Percentiles rank a stretch among this genome's conserved stretches.
Conservation (phyloP, 2,113 vertebrate genomes). For the Hippocampus comes region DNA sequence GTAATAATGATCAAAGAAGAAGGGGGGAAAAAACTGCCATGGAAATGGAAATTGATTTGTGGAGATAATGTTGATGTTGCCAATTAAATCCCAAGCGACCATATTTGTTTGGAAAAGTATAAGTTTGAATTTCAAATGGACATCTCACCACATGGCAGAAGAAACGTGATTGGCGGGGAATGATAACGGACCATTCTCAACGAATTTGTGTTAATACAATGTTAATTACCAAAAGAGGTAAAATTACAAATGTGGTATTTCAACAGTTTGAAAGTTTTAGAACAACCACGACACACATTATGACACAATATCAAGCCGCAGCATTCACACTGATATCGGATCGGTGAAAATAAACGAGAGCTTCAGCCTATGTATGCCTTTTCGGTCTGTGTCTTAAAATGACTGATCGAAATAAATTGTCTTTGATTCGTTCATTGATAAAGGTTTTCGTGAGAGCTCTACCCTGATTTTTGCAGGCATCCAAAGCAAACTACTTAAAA, state of each 20-base stretch:
- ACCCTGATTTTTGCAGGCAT: background rate
- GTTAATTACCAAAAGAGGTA: background rate
- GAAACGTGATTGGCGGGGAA: background rate
- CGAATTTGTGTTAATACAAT: background rate
- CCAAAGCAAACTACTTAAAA: conserved; percentile 48
- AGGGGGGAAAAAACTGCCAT: background rate
- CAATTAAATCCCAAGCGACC: background rate
- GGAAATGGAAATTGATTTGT: background rate
- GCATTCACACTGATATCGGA: background rate
- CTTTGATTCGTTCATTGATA: background rate
- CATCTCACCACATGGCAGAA: background rate
- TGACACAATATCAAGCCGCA: background rate
- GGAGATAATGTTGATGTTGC: background rate
- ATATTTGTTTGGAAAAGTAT: background rate
- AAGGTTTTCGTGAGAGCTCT: conserved; percentile 6
- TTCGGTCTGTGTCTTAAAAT: too few relatives aligned
- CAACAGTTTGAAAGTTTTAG: background rate
- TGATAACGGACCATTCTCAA: background rate
- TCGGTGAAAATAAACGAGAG: too few relatives aligned
- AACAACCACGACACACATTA: background rate
- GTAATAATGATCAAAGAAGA: background rate
- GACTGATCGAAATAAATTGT: background rate
- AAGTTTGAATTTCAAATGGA: background rate
- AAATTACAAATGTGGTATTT: background rate
- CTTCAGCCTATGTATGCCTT: too few relatives aligned